Evolutionary conservation across 2,113 vertebrate genomes (phyloP), one percentile per base, ranked within the genome.

Genomic region (Oncorhynchus nerka): DNA sequence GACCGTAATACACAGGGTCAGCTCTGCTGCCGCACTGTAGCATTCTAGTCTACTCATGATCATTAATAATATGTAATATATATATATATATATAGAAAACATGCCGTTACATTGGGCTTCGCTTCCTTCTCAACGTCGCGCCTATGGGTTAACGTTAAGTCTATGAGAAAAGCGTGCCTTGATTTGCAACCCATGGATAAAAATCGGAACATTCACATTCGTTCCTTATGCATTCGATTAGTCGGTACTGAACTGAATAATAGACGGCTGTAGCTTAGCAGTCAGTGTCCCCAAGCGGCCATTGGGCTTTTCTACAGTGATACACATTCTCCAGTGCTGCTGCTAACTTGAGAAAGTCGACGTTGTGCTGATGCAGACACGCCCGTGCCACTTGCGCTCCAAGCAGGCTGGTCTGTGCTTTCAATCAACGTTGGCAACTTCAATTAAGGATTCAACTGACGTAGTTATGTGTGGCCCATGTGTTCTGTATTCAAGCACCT

Each of bases 331-430:
- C 82, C 77, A 77, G 65, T 70, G 69, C 77, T 74, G 78, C 80
- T 80, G 83, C 80, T 87, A 83, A 90, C 86, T 88, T 85, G 80
- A 70, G 71, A 81, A 85, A 87, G 81, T 84, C 71, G 81, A 83
- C 70, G 67, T 87, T 51, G 79, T 85, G 84, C 83, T 86, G 86
- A 88, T 84, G 82, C 83, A 90, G 90, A 92, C 90, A 93, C 92
- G 74, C 91, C 92, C 88, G 87, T 83, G 77, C 75, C 79, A 75
- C 39, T 20, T 13, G 61, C 70, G 62, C 70, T 75, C 71, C 7
- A 70, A 71, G 19, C 55, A 55, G 28, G 22, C 45, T 45, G 55
- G 30, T 12, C 55, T 57, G 55, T 22, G 20, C 7, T n/a, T 8
- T 62, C 62, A 55, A 49, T 15, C 64, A 73, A n/a, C 9, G 22